Conservation (phyloP, 1,140 invertebrate genomes). For the Cydia pomonella region DNA sequence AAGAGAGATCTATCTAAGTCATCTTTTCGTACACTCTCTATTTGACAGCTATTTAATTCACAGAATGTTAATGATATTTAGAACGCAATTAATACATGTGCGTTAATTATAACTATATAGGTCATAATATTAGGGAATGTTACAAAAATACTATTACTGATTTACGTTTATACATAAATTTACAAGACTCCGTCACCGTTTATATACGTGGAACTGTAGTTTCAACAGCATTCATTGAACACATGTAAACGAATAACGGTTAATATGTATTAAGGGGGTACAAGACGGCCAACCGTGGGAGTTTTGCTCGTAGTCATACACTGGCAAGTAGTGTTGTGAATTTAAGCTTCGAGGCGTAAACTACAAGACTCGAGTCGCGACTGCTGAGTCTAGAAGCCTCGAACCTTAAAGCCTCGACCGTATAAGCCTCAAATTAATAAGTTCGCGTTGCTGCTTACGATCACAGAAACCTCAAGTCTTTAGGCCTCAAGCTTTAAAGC, state of each 20-base stretch:
- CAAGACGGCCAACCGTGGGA: too few species aligned
- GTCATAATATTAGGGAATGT: background rate
- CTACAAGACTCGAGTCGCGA: too few species aligned
- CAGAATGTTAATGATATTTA: background rate
- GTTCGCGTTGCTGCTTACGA: too few species aligned
- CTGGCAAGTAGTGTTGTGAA: too few species aligned
- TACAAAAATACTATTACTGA: slow-evolving; percentile 17
- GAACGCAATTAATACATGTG: background rate
- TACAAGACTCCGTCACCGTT: background rate
- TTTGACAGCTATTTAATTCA: background rate
- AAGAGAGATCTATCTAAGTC: background rate
- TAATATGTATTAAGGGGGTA: too few species aligned
- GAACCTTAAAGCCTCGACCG: too few species aligned
- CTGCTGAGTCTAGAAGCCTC: too few species aligned
- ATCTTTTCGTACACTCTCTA: background rate
- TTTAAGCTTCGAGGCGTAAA: too few species aligned
- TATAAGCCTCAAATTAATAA: too few species aligned
- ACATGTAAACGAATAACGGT: background rate
- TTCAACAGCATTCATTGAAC: background rate
- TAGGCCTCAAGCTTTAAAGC: too few species aligned
- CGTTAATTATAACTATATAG: background rate
- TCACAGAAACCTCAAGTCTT: too few species aligned
- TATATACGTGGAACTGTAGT: background rate
- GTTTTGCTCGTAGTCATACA: too few species aligned
- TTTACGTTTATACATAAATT: slow-evolving; percentile 6